These are phyloP conservation scores for Tenualosa ilisha DNA, from an alignment of 2,797 vertebrate genomes.

Conservation along the genomic window DNA sequence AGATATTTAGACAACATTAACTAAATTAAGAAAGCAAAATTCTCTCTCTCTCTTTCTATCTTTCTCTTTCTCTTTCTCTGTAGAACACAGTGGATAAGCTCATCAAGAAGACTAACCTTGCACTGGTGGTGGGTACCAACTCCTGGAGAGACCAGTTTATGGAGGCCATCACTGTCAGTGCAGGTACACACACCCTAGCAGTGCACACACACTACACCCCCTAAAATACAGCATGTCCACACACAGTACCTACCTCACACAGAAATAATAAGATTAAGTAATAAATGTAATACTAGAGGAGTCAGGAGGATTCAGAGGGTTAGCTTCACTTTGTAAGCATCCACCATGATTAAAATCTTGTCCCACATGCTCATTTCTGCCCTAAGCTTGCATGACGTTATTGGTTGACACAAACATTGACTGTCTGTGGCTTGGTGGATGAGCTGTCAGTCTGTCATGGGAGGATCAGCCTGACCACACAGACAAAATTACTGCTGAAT, in stretches of 20 bases:
- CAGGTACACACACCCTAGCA: constrained; percentile 74
- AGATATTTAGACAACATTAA: background rate
- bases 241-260: background rate
- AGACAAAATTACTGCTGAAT: too few species aligned
- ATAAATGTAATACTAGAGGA: background rate
- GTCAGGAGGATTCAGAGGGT: too few species aligned
- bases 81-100: constrained; percentile 98
- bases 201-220: background rate
- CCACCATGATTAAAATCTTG: too few species aligned
- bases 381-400: too few species aligned
- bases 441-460: too few species aligned
- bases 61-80: background rate
- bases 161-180: constrained; percentile 98
- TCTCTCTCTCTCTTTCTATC: background rate
- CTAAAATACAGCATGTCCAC: background rate
- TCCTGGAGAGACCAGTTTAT: constrained; percentile 98
- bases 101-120: constrained; percentile 98
- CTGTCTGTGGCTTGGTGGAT: too few species aligned
- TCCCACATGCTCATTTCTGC: too few species aligned
- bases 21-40: background rate
- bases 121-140: constrained; percentile 96
- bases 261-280: background rate
- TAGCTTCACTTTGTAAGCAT: too few species aligned
- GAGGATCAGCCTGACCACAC: too few species aligned
- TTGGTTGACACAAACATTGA: too few species aligned